Evolutionary conservation across 2,113 vertebrate genomes (phyloP), one percentile per base, ranked within the genome.

Genomic region (Xiphophorus hellerii): DNA sequence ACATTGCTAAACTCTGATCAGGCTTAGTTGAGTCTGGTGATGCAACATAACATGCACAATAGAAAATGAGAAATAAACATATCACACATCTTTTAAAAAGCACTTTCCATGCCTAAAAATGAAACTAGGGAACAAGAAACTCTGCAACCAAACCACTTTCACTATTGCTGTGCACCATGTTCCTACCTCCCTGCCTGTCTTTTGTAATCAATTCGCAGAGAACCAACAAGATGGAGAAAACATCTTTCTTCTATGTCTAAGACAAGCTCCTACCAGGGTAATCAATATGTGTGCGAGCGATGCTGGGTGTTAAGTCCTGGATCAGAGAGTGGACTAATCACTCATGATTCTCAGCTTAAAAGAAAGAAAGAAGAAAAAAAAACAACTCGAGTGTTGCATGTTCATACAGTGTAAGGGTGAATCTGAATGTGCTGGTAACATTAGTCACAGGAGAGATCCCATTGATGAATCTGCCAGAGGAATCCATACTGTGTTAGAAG

Each of bases 271-370:
- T 75, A 54, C 35, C 1, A 4, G 44, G 31, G 62, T 74, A 80
- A 89, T 91, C 86, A 78, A 89, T 90, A 87, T 66, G 72, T 83
- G 76, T 78, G 71, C 1, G 29, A 67, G 66, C 69, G 69, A 67
- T 72, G 62, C 73, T 70, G 62, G 69, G 79, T 83, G 86, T 85
- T 83, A 84, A 88, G 61, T 31, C 62, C 66, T 68, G 39, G 72
- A 91, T 89, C 84, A 85, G 66, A 84, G 74, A 81, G 77, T 62
- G 62, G 63, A 76, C 84, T 86, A 87, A 89, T 92, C 80, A 82
- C 79, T 85, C 75, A 67, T 87, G 84, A 91, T 92, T 84, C 83
- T 80, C 69, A 48, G 79, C 68, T 82, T 35, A 62, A 85, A 87
- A 27, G 37, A 35, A 35, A 14, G 25, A 27, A 75, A 82, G 48